Conservation (phyloP, 2,888 invertebrate genomes). For the Rhamphomyia laevipes region DNA sequence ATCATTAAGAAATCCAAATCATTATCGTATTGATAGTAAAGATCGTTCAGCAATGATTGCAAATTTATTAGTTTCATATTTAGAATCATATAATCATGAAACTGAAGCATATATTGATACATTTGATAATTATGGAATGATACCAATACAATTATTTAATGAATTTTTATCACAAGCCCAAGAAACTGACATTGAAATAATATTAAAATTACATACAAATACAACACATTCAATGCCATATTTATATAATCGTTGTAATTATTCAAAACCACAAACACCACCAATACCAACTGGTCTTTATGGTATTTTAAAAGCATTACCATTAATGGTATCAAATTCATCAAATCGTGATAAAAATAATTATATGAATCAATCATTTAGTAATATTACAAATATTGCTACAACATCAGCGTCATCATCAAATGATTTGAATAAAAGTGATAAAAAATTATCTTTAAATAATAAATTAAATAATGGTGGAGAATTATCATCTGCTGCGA, state of each 20-base stretch:
- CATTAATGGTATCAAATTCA: conserved; percentile 25
- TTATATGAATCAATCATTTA: background rate
- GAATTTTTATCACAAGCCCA: conserved; percentile 48
- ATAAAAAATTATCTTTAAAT: background rate
- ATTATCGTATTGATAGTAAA: conserved; percentile 59
- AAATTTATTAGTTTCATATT: conserved; percentile 49
- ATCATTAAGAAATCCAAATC: conserved; percentile 42
- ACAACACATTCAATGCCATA: conserved; percentile 35
- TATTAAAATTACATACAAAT: conserved; percentile 34
- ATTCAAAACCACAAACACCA: conserved; percentile 30
- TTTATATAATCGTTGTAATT: conserved; percentile 32
- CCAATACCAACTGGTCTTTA: conserved; percentile 36
- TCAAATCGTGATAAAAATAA: background rate
- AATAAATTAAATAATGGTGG: background rate
- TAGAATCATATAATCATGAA: conserved; percentile 71
- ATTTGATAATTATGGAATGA: conserved; percentile 48
- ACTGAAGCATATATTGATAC: conserved; percentile 66
- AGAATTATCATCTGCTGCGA: no score
- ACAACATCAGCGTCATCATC: background rate
- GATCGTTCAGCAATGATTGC: conserved; percentile 74
- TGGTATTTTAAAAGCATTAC: conserved; percentile 35
- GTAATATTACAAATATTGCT: background rate
- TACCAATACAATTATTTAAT: conserved; percentile 42
- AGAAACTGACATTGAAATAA: conserved; percentile 33
- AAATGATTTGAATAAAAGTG: background rate